Evolutionary conservation across 2,888 invertebrate species (phyloP).

Genomic region (Hypsopygia costalis): DNA sequence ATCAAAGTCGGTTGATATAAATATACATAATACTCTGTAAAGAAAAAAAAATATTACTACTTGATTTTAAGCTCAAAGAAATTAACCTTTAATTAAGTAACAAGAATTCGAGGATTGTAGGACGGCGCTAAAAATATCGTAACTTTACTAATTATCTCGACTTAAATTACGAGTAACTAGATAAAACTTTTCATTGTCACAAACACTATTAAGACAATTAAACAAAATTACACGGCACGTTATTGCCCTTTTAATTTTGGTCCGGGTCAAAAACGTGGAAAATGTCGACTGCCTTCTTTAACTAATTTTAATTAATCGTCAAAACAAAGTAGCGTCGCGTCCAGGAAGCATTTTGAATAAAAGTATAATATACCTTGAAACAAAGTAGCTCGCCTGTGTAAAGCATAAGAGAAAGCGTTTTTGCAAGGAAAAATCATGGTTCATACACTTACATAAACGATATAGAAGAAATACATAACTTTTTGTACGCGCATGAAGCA

Average conservation of each 20-base stretch:
- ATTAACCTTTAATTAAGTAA: too few species aligned
- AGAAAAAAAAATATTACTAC: too few species aligned
- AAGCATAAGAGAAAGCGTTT: conserved; percentile 21
- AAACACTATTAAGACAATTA: conserved; percentile 1
- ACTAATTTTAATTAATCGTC: conserved; percentile 72
- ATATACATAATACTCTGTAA: too few species aligned
- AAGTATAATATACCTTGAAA: conserved; percentile 42
- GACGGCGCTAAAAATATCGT: too few species aligned
- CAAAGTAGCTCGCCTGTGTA: conserved; percentile 19
- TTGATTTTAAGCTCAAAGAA: too few species aligned
- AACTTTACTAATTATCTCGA: background rate
- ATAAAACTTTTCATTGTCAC: conserved; percentile 16
- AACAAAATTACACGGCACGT: background rate
- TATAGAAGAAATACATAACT: too few species aligned
- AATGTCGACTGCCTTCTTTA: conserved; percentile 32
- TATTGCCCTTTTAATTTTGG: conserved; percentile 28
- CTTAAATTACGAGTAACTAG: conserved; percentile 8
- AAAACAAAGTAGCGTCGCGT: conserved; percentile 57
- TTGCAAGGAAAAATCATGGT: too few species aligned
- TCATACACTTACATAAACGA: too few species aligned
- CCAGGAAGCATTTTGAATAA: conserved; percentile 51
- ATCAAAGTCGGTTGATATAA: too few species aligned
- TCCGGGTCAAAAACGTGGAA: conserved; percentile 32
- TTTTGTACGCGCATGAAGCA: too few species aligned
- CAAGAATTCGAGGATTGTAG: too few species aligned